Conservation (phyloP, 2,888 invertebrate species). For the Rhimphoctona megacephalus region DNA sequence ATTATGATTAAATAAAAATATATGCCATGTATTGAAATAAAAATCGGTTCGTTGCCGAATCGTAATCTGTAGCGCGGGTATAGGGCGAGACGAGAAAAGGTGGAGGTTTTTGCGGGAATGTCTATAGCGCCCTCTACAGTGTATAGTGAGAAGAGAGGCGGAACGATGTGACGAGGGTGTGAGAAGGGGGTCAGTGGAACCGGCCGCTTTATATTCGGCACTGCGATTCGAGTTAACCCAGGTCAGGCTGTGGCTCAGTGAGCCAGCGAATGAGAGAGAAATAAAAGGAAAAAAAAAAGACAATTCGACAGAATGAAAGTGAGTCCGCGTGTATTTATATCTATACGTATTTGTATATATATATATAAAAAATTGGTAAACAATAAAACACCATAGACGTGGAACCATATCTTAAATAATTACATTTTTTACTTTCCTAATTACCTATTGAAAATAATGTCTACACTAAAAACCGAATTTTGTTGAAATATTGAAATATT, state of each 20-base stretch:
- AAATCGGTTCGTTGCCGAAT: not conserved
- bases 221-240: constrained; percentile 81
- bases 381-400: not conserved
- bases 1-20: not conserved
- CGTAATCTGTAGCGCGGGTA: not conserved
- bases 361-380: not conserved
- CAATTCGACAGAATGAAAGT: constrained; percentile 55
- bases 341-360: constrained; percentile 24
- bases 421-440: not conserved
- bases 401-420: not conserved
- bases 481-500: too few relatives aligned
- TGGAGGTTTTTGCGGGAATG: constrained; percentile 42
- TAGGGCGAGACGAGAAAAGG: constrained; percentile 51
- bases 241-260: constrained; percentile 81
- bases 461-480: not conserved
- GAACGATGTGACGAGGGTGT: constrained; percentile 67
- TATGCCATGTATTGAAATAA: not conserved
- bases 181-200: constrained; percentile 79
- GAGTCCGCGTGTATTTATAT: constrained; percentile 52
- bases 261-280: constrained; percentile 56
- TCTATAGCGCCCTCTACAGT: constrained; percentile 49
- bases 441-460: not conserved
- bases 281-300: constrained; percentile 47
- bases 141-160: constrained; percentile 58
- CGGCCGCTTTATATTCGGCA: constrained; percentile 83